phyloP scores from a whole-genome alignment of 2,888 invertebrate genomes.

The Andrena trimmerana region DNA sequence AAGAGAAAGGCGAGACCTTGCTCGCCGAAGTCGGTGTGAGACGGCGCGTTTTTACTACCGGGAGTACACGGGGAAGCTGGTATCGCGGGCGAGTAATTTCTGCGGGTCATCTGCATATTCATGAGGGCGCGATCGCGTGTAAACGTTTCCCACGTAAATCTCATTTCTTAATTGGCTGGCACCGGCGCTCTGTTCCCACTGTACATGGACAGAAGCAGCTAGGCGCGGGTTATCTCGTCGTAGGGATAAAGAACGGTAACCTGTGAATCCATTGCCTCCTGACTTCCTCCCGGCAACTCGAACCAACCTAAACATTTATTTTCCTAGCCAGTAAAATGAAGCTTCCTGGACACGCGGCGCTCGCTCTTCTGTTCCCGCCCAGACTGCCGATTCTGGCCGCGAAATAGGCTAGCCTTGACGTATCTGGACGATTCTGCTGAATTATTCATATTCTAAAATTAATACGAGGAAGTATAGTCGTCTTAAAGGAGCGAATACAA shows the following conservation, averaged over 20 bases:
- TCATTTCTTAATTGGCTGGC: constrained; percentile 53
- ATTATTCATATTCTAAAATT: too few species aligned
- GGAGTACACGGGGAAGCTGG: not conserved
- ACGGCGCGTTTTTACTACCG: not conserved
- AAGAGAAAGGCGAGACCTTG: not conserved
- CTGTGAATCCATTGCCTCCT: constrained; percentile 21
- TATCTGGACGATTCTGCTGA: too few species aligned
- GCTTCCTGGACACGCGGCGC: constrained; percentile 4
- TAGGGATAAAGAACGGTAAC: constrained; percentile 25
- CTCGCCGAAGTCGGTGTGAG: not conserved
- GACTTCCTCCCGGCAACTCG: constrained; percentile 27
- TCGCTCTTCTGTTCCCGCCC: not conserved
- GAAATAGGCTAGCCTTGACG: too few species aligned
- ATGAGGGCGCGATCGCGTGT: constrained; percentile 42
- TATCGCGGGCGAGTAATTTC: constrained; percentile 30
- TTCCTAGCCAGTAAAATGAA: constrained; percentile 12
- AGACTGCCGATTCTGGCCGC: too few species aligned
- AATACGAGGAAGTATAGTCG: too few species aligned
- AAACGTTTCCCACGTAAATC: constrained; percentile 61
- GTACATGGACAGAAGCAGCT: not conserved
- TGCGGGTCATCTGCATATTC: constrained; percentile 53
- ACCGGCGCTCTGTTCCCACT: constrained; percentile 32
- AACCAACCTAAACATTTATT: constrained; percentile 29
- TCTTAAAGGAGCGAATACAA: too few species aligned
- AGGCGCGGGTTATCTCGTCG: constrained; percentile 34